Evolutionary conservation across 2,888 invertebrate genomes (phyloP).

Genomic region (Salticus scenicus): DNA sequence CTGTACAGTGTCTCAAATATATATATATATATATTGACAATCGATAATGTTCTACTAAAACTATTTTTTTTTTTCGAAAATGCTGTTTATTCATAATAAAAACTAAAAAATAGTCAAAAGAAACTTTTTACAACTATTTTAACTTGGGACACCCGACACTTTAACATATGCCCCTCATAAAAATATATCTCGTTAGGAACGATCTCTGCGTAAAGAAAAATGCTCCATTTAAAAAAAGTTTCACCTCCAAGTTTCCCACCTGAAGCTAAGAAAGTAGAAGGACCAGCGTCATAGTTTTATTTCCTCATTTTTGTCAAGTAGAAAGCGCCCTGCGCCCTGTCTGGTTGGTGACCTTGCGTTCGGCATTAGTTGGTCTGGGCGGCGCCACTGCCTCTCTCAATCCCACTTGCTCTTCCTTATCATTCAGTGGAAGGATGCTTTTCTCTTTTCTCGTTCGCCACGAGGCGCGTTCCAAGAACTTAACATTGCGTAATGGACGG

Average conservation of each 20-base stretch:
- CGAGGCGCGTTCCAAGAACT: slow-evolving; percentile 9
- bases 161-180: too few species aligned
- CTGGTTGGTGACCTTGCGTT: slow-evolving; percentile 67
- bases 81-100: too few species aligned
- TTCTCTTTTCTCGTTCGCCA: slow-evolving; percentile 6
- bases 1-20: too few species aligned
- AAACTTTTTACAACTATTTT: too few species aligned
- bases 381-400: slow-evolving; percentile 62
- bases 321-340: slow-evolving; percentile 41
- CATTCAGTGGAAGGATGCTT: slow-evolving; percentile 46
- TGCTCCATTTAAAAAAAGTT: slow-evolving; percentile 14
- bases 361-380: slow-evolving; percentile 43
- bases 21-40: too few species aligned
- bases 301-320: neutral
- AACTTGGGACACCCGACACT: too few species aligned
- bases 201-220: neutral
- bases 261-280: slow-evolving; percentile 36
- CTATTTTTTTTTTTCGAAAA: too few species aligned
- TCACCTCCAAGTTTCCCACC: slow-evolving; percentile 38
- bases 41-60: too few species aligned
- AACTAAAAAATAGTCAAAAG: too few species aligned
- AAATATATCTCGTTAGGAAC: neutral
- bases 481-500: slow-evolving; percentile 18
- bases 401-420: slow-evolving; percentile 66
- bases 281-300: neutral